These are phyloP conservation scores for Therioaphis trifolii DNA, from an alignment of 2,888 invertebrate genomes.

Conservation along the genomic window DNA sequence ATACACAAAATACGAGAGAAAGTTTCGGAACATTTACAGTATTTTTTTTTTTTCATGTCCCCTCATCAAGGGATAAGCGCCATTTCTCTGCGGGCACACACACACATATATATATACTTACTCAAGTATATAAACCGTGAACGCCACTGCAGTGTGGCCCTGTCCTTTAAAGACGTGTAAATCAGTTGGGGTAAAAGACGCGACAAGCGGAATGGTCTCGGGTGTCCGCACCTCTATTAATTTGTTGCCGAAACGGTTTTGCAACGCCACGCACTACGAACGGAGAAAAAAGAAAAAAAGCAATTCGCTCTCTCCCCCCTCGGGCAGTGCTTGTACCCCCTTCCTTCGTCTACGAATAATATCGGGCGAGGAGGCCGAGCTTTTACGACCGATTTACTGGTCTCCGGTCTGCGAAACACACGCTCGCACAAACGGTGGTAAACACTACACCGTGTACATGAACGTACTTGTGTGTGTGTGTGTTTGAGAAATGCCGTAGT, in stretches of 20 bases:
- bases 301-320: background rate
- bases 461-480: background rate
- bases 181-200: background rate
- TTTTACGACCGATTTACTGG: slow-evolving; percentile 26
- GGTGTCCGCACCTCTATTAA: slow-evolving; percentile 18
- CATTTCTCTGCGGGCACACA: background rate
- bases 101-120: background rate
- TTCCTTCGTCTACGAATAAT: background rate
- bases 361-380: background rate
- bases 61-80: background rate
- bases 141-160: background rate
- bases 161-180: slow-evolving; percentile 12
- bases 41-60: background rate
- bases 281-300: slow-evolving; percentile 5
- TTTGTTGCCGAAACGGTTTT: slow-evolving; percentile 21
- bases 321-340: no score
- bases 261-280: background rate
- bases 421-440: background rate
- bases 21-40: background rate
- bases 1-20: background rate
- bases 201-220: slow-evolving; percentile 8
- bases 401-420: background rate
- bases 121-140: background rate
- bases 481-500: no score
- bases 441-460: background rate